These are phyloP conservation scores for Seriola rivoliana DNA, from an alignment of 2,113 vertebrate genomes.

Conservation along the genomic window DNA sequence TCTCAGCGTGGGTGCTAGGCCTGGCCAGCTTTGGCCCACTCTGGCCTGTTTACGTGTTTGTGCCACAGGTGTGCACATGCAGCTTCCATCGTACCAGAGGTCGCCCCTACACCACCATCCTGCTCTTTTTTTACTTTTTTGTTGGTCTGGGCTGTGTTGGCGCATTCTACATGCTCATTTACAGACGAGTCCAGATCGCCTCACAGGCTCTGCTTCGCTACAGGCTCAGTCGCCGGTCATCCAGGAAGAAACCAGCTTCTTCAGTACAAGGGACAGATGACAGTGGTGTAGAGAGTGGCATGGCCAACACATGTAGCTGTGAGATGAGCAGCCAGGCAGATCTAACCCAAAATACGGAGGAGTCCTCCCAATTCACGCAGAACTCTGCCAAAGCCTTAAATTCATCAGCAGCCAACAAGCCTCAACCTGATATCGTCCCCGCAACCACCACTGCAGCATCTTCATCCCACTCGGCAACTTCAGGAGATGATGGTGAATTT, in stretches of 20 bases:
- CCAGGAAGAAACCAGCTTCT: slow-evolving; percentile 54
- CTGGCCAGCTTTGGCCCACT: slow-evolving; percentile 87
- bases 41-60: slow-evolving; percentile 87
- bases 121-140: slow-evolving; percentile 89
- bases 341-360: slow-evolving; percentile 27
- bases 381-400: neutral
- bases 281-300: slow-evolving; percentile 82
- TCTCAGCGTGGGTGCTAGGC: slow-evolving; percentile 83
- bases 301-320: slow-evolving; percentile 64
- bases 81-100: slow-evolving; percentile 89
- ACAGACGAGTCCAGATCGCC: slow-evolving; percentile 84
- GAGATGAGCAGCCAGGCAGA: slow-evolving; percentile 78
- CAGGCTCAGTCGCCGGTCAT: slow-evolving; percentile 80
- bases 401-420: slow-evolving; percentile 11
- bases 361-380: neutral
- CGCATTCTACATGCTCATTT: slow-evolving; percentile 89
- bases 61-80: slow-evolving; percentile 91
- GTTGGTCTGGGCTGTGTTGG: slow-evolving; percentile 87
- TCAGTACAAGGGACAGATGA: slow-evolving; percentile 76
- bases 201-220: slow-evolving; percentile 84
- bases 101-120: slow-evolving; percentile 88
- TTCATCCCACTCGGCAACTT: slow-evolving; percentile 39
- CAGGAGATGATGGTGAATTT: slow-evolving; percentile 85
- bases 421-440: neutral
- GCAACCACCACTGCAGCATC: slow-evolving; percentile 18